Evolutionary conservation across 2,888 invertebrate genomes (phyloP), one percentile per base, ranked within the genome.

Genomic region (Stegana nigrithorax): DNA sequence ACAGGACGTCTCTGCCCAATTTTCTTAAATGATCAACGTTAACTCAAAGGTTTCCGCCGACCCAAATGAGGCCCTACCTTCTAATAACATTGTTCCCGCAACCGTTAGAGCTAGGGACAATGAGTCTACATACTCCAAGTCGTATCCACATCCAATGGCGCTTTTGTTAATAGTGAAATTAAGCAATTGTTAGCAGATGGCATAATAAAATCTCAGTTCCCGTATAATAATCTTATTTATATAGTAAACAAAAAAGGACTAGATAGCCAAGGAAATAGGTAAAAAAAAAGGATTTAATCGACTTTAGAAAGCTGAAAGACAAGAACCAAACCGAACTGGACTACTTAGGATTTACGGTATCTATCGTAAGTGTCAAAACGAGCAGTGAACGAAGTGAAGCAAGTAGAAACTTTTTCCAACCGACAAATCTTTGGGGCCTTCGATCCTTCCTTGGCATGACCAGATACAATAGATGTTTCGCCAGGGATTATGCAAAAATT

Each of bases 91-190:
- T 12, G 42, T 65, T 10, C 53, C 59, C 14, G 65, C 60, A 12
- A 62, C 57, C 12, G 62, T 60, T 12, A 60, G 42, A 29, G 60
- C 62, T 26, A 59, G 10, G 3, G 56, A 62, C 19, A 55, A 57
- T 50, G 65, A 65, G 12, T 62, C 62, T 5, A 58, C 63, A 4
- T 63, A 60, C 44, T 62, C 59, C 17, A 62, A 57, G n/a, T 47
- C 47, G 1, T 62, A 65, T 17, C 29, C 60, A n/a, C 57, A 62
- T n/a, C 57, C 57, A 50, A 53, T 60, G 4, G 29, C 57, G 45
- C 56, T 25, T 64, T 64, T 50, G 57, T 64, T 5, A 60, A 57
- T 12, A 56, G 14, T 2, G 60, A 60, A 17, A 25, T 64, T 23
- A 42, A 19, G 10, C 8, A 44, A 29, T 23, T 64, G 19, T 45